Percentiles rank a stretch among this genome's conserved stretches.
Evolutionary conservation across 2,888 invertebrate genomes (phyloP).

Genomic region (Cosmopolites sordidus): DNA sequence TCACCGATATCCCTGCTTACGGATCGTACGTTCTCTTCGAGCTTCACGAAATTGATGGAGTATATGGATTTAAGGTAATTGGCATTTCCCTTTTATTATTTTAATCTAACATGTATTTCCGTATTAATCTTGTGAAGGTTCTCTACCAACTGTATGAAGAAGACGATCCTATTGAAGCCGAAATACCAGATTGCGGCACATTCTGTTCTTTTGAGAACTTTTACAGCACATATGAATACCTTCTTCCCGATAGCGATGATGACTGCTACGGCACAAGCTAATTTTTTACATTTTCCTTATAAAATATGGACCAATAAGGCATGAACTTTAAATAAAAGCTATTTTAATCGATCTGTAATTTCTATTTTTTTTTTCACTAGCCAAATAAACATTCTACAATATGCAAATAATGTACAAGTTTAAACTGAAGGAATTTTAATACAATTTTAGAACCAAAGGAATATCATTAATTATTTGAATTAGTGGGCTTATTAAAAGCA

Average conservation of each 20-base stretch:
- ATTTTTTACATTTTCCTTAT: no score
- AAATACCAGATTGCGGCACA: slow-evolving; percentile 16
- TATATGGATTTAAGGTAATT: slow-evolving; percentile 29
- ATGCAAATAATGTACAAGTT: no score
- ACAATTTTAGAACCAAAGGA: no score
- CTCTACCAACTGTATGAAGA: slow-evolving; percentile 29
- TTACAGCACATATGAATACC: slow-evolving; percentile 7
- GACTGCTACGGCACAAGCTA: no score
- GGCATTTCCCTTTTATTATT: not conserved
- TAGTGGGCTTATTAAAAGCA: no score
- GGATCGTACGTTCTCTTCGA: slow-evolving; percentile 28
- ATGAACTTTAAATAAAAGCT: no score
- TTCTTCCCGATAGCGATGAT: slow-evolving; percentile 7
- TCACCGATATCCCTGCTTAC: slow-evolving; percentile 23
- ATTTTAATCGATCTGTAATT: no score
- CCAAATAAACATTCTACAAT: no score
- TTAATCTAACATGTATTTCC: slow-evolving; percentile 2
- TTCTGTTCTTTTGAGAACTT: slow-evolving; percentile 21
- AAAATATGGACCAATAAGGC: no score
- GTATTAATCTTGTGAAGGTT: slow-evolving; percentile 29
- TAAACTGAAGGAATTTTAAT: no score
- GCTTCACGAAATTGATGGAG: slow-evolving; percentile 26
- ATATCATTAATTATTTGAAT: no score
- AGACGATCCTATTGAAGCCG: slow-evolving; percentile 11
- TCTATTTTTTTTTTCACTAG: no score